These are phyloP conservation scores for Branchinecta sandiegonensis DNA, from an alignment of 2,888 invertebrate species.

Conservation along the genomic window DNA sequence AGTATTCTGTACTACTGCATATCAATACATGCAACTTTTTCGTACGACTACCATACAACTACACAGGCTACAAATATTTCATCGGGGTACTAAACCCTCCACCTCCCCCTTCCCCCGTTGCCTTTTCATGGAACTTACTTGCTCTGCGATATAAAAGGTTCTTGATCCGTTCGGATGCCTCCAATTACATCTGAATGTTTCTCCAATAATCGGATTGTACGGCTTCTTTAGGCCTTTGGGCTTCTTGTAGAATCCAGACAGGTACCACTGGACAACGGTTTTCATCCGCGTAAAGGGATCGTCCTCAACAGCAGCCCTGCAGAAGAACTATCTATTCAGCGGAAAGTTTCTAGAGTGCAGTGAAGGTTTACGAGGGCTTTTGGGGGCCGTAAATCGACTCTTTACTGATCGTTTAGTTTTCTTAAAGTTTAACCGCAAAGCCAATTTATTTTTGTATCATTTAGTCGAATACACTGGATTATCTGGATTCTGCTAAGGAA, in stretches of 20 bases:
- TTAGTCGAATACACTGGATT: too few species aligned
- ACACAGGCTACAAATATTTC: too few species aligned
- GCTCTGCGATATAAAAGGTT: conserved; percentile 84
- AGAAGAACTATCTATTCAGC: conserved; percentile 23
- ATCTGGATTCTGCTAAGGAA: too few species aligned
- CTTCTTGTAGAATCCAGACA: conserved; percentile 84
- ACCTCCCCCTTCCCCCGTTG: neutral
- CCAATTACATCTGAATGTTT: conserved; percentile 85
- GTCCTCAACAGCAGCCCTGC: conserved; percentile 64
- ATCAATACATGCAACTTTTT: too few species aligned
- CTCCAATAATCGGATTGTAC: conserved; percentile 86
- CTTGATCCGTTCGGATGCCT: conserved; percentile 60
- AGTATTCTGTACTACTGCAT: too few species aligned
- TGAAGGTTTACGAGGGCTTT: too few species aligned
- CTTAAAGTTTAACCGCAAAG: too few species aligned
- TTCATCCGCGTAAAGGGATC: conserved; percentile 85
- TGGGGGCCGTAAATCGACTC: too few species aligned
- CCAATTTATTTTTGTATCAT: too few species aligned
- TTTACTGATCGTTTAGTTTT: too few species aligned
- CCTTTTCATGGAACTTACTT: conserved; percentile 41
- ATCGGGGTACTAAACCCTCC: neutral
- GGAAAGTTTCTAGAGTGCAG: too few species aligned
- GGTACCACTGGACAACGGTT: conserved; percentile 71
- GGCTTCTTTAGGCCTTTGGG: conserved; percentile 90
- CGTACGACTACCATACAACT: too few species aligned